Conservation (phyloP, 2,888 invertebrate genomes). For the Saturnia japonica region DNA sequence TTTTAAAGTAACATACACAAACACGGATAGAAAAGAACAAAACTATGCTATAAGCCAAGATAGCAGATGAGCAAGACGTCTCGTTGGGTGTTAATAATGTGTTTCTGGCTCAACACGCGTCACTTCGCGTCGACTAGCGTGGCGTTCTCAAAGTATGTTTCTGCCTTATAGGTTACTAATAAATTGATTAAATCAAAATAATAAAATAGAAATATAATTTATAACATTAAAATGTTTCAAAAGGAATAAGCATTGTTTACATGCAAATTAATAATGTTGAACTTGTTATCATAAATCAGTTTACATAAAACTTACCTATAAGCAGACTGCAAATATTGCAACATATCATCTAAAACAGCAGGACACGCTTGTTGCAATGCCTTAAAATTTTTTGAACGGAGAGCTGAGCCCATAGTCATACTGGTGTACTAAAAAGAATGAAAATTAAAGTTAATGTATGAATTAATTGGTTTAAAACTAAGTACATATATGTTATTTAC, state of each 20-base stretch:
- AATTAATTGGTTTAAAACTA: not conserved
- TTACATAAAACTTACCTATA: slow-evolving; percentile 57
- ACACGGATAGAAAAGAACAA: too few relatives aligned
- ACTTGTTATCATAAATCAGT: not conserved
- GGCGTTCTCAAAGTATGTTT: too few relatives aligned
- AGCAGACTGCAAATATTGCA: slow-evolving; percentile 62
- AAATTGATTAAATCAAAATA: not conserved
- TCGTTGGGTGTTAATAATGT: too few relatives aligned
- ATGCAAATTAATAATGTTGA: too few relatives aligned
- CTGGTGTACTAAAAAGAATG: slow-evolving; percentile 60
- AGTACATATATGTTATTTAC: not conserved
- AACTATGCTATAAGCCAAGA: too few relatives aligned
- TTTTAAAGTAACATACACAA: too few relatives aligned
- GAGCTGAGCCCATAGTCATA: slow-evolving; percentile 74
- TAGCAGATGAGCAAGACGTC: too few relatives aligned
- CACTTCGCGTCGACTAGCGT: too few relatives aligned
- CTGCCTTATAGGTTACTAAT: not conserved
- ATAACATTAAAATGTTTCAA: not conserved
- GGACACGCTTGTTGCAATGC: slow-evolving; percentile 67
- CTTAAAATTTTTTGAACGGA: slow-evolving; percentile 61
- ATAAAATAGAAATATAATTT: not conserved
- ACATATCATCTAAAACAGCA: slow-evolving; percentile 73
- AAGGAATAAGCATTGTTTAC: too few relatives aligned
- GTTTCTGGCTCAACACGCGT: too few relatives aligned
- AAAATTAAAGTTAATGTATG: not conserved